These are phyloP conservation scores for Leptodactylus fallax DNA, from an alignment of 2,797 vertebrate species.

Conservation along the genomic window DNA sequence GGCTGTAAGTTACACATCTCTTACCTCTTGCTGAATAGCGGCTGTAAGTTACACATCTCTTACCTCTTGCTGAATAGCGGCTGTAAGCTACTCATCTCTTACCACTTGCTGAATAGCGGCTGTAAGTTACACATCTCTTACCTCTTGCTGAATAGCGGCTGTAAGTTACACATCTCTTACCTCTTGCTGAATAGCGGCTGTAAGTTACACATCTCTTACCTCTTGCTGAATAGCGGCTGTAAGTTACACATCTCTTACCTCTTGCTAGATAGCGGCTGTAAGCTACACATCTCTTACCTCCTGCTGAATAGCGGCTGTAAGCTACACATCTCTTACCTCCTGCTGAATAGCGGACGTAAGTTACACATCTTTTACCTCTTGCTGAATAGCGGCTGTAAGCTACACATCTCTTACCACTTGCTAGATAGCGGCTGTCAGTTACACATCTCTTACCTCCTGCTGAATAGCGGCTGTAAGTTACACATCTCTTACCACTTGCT, in stretches of 20 bases:
- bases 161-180: conserved; percentile 1
- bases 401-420: no score
- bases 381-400: conserved; percentile 70
- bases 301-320: conserved; percentile 71
- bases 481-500: no score
- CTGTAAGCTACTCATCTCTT: neutral
- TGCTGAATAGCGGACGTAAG: conserved; percentile 70
- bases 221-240: conserved; percentile 72
- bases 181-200: conserved; percentile 73
- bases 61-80: no score
- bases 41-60: neutral
- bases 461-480: conserved; percentile 69
- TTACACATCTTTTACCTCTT: neutral
- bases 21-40: no score
- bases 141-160: conserved; percentile 73
- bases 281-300: neutral
- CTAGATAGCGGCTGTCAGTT: conserved; percentile 69
- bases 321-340: neutral
- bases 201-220: neutral
- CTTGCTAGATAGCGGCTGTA: conserved; percentile 72
- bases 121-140: conserved; percentile 2
- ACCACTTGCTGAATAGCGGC: conserved; percentile 74
- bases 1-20: neutral
- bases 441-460: no score
- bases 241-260: neutral